Base-by-base conservation (phyloP, 2,113 vertebrate species). In the Fregetta grallaria region DNA sequence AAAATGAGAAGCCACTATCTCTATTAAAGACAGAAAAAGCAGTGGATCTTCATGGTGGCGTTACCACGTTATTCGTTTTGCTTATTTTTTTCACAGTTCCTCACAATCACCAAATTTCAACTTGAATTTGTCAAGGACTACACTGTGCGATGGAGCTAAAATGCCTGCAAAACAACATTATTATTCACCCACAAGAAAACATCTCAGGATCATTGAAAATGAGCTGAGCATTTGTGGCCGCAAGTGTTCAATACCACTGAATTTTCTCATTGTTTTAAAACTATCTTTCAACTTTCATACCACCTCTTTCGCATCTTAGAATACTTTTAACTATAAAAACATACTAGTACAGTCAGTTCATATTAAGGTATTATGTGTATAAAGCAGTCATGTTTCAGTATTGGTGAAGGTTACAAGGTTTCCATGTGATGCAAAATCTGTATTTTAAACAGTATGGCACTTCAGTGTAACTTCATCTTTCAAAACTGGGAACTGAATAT, bases 71-170 rank as follows among this genome's bases (percentile, higher is more conserved):
- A n/a, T n/a, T n/a, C n/a, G n/a, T n/a, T n/a, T n/a, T n/a, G n/a
- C n/a, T n/a, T n/a, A n/a, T n/a, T 72, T 59, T 62, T 47, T 65
- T 58, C 42, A 3, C 92, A 98, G 98, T 8, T 95, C 52, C n/a
- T 98, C 77, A 75, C 9, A 4, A 90, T 98, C 58, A 58, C 66
- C 13, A 0, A 4, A 0, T 95, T 98, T 40, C 65, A 84, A 7
- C 94, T 98, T 72, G 6, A 2, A 1, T 84, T 98, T 45, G 98
- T 98, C 56, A 47, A 89, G 63, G 29, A 16, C 19, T 98, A 98
- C 95, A 71, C 52, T 5, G 23, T 98, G 23, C 15, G 38, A 3
- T 98, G 98, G 98, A 91, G 65, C 47, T 96, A 10, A 75, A 27
- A 6, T 0, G 9, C n/a, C 76, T 73, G 53, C 14, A 44, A 44